A percentile compares a stretch with the other conserved stretches of the same genome.
Conservation (phyloP, 2,888 invertebrate species). For the Sympetrum striolatum region DNA sequence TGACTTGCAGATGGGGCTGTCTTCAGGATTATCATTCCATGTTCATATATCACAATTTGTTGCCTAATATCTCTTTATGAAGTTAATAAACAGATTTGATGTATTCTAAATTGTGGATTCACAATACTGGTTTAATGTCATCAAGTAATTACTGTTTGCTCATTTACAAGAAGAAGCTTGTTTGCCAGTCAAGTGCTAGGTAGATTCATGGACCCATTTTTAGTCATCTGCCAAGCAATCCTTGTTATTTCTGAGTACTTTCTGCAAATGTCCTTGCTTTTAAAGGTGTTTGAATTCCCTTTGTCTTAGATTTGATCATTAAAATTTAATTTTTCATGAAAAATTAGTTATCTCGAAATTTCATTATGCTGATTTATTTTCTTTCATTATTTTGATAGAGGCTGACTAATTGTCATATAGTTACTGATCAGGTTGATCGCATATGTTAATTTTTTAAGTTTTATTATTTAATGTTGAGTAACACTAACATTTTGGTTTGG, state of each 20-base stretch:
- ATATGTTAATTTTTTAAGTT: not conserved
- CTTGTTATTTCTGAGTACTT: too few relatives aligned
- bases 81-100: too few relatives aligned
- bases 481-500: slow-evolving; percentile 31
- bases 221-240: too few relatives aligned
- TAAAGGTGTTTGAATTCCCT: not conserved
- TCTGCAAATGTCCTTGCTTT: not conserved
- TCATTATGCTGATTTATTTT: not conserved
- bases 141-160: too few relatives aligned
- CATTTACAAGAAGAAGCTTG: too few relatives aligned
- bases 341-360: not conserved
- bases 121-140: too few relatives aligned
- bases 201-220: too few relatives aligned
- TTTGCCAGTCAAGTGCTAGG: too few relatives aligned
- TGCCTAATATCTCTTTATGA: too few relatives aligned
- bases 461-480: not conserved
- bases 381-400: not conserved
- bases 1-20: not conserved
- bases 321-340: not conserved
- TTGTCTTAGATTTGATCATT: not conserved
- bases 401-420: not conserved
- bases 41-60: not conserved
- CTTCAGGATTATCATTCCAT: not conserved
- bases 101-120: too few relatives aligned
- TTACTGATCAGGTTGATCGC: not conserved